Percentiles rank a stretch among this genome's conserved stretches.
These are phyloP conservation scores for Uropsilus gracilis DNA, from an alignment of 2,113 vertebrate genomes.

Conservation along the genomic window DNA sequence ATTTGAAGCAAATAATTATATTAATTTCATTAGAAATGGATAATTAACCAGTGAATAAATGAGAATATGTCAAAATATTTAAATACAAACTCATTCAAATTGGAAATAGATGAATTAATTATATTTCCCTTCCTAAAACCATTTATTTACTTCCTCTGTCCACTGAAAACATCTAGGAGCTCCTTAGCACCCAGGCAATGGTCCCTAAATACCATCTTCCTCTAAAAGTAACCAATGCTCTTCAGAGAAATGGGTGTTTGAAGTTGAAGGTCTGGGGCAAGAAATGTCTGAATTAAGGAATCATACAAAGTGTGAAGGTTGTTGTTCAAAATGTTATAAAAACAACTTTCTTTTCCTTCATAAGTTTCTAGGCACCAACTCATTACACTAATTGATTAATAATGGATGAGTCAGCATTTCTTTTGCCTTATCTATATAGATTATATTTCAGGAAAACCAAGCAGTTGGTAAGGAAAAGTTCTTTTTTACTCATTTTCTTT, in stretches of 20 bases:
- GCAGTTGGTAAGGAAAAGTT: neutral
- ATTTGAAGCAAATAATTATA: neutral
- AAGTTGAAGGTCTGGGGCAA: neutral
- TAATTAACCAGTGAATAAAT: neutral
- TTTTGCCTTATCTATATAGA: neutral
- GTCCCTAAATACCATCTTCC: neutral
- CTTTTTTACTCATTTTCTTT: too few relatives aligned
- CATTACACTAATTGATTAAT: neutral
- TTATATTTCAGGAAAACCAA: neutral
- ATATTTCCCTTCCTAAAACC: neutral
- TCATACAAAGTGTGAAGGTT: neutral
- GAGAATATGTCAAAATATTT: neutral
- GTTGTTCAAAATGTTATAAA: neutral
- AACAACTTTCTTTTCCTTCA: neutral
- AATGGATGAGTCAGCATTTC: neutral
- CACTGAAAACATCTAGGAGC: neutral
- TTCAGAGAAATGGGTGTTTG: neutral
- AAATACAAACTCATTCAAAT: neutral
- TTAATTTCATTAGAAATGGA: neutral
- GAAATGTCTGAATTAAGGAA: neutral
- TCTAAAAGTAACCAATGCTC: neutral
- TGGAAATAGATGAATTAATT: neutral
- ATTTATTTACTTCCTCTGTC: neutral
- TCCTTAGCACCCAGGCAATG: neutral
- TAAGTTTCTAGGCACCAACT: neutral